A percentile compares a stretch with the other conserved stretches of the same genome.
phyloP scores from a whole-genome alignment of 1,140 invertebrate genomes.

The Nomia melanderi region DNA sequence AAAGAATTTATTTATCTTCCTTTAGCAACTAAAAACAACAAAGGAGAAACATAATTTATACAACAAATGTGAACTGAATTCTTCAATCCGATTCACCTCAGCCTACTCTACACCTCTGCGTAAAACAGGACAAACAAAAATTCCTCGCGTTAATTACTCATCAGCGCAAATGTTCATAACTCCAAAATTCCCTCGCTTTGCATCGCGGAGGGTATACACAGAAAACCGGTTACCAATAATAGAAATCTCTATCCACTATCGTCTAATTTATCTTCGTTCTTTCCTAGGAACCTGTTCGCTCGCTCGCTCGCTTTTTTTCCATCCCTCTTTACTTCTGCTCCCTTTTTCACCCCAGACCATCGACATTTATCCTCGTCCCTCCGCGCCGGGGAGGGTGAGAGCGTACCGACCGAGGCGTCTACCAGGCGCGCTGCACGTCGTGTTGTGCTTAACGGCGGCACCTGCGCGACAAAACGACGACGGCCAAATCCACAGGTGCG shows the following conservation, averaged over 20 bases:
- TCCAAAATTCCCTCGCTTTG: constrained; percentile 4
- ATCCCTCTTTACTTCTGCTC: neutral
- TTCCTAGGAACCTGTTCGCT: neutral
- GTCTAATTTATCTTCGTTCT: constrained; percentile 31
- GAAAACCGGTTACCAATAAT: constrained; percentile 3
- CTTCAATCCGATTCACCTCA: too few relatives aligned
- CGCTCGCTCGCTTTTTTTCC: neutral
- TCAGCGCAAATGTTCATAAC: too few relatives aligned
- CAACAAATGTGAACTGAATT: too few relatives aligned
- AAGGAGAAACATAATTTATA: too few relatives aligned
- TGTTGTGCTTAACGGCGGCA: neutral
- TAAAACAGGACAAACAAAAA: too few relatives aligned
- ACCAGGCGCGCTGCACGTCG: neutral
- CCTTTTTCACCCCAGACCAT: neutral
- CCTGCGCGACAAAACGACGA: constrained; percentile 33
- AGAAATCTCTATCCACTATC: constrained; percentile 6
- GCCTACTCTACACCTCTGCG: too few relatives aligned
- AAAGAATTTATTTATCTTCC: too few relatives aligned
- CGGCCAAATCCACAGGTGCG: constrained; percentile 62
- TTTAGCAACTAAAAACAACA: too few relatives aligned
- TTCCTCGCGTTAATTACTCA: too few relatives aligned
- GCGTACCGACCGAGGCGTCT: neutral
- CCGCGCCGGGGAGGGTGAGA: too few relatives aligned
- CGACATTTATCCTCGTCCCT: constrained; percentile 1
- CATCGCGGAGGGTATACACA: neutral